Base-by-base conservation (phyloP, 2,888 invertebrate genomes). In the Acleris sparsana region DNA sequence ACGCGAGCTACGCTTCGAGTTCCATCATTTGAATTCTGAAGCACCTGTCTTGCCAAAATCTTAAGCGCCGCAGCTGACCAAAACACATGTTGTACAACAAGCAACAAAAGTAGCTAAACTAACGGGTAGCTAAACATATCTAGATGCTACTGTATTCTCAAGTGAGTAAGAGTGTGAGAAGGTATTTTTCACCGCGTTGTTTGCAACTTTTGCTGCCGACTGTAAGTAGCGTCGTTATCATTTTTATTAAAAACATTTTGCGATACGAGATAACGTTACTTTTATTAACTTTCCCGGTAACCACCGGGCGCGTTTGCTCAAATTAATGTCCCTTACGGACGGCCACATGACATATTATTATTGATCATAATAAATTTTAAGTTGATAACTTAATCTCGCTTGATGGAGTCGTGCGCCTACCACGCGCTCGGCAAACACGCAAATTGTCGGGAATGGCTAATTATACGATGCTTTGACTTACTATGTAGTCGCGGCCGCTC, bases 361-460 rank as follows among this genome's bases (percentile, higher is more conserved):
- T 84, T 83, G 82, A 76, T 69, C 72, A 72, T 75, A 82, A 66
- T 85, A 84, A 86, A 85, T 85, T 76, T 78, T 73, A 70, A 78
- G 75, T 80, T 84, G 82, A 85, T 85, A 84, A 82, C 85, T 84
- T 86, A 85, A 86, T 86, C 80, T 82, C 68, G 67, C 73, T 70
- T 77, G 77, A 82, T 80, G 75, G 73, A 66, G 71, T 69, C 63
- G 57, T 72, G 68, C 67, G 61, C 69, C 62, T 64, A 39, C 68
- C 71, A 64, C 73, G 78, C 68, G 72, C 72, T 74, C 70, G 68
- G 72, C 73, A 72, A 71, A 70, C 70, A 66, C 69, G 71, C 55
- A 68, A 64, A 75, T 69, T 69, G 71, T 70, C 62, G 68, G 17
- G 53, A 43, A 25, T 53, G 55, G 43, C 61, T 62, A 65, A 61